These are phyloP conservation scores for Sorex maritimensis DNA, from an alignment of 2,797 vertebrate species.

Conservation along the genomic window DNA sequence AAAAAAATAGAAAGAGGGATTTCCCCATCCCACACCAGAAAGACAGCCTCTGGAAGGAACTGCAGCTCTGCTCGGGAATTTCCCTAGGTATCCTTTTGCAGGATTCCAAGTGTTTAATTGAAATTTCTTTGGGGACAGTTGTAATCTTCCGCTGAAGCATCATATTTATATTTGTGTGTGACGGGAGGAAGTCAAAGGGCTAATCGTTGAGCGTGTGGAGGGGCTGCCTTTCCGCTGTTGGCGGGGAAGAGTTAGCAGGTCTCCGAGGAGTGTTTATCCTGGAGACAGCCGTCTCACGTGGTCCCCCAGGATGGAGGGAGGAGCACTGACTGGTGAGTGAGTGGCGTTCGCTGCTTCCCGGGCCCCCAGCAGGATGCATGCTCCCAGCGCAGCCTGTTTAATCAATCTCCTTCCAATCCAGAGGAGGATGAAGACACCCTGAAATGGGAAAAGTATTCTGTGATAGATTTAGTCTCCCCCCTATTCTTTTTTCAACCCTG, in stretches of 20 bases:
- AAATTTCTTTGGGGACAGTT: conserved; percentile 84
- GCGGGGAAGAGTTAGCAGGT: conserved; percentile 82
- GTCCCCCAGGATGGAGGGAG: conserved; percentile 81
- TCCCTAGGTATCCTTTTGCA: conserved; percentile 79
- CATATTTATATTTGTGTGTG: conserved; percentile 87
- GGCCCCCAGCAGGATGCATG: conserved; percentile 71
- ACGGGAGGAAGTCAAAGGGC: conserved; percentile 89
- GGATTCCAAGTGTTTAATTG: conserved; percentile 87
- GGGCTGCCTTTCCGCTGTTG: conserved; percentile 84
- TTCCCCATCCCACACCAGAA: conserved; percentile 70
- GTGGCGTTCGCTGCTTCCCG: conserved; percentile 88
- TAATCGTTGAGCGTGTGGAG: conserved; percentile 87
- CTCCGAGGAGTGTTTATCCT: conserved; percentile 88
- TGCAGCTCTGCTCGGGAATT: conserved; percentile 83
- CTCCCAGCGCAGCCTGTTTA: conserved; percentile 81
- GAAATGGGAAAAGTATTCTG: conserved; percentile 64
- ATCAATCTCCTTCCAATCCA: conserved; percentile 79
- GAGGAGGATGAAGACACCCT: conserved; percentile 77
- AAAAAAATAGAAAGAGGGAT: conserved; percentile 47
- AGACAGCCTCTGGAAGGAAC: conserved; percentile 84
- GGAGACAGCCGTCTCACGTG: conserved; percentile 81
- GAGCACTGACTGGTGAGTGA: conserved; percentile 80
- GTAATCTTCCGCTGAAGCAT: conserved; percentile 88
- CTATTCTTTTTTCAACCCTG: conserved; percentile 60
- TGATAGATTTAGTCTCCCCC: conserved; percentile 68